Base-by-base conservation (phyloP, 2,113 vertebrate species). In the Phrynocephalus versicolor region DNA sequence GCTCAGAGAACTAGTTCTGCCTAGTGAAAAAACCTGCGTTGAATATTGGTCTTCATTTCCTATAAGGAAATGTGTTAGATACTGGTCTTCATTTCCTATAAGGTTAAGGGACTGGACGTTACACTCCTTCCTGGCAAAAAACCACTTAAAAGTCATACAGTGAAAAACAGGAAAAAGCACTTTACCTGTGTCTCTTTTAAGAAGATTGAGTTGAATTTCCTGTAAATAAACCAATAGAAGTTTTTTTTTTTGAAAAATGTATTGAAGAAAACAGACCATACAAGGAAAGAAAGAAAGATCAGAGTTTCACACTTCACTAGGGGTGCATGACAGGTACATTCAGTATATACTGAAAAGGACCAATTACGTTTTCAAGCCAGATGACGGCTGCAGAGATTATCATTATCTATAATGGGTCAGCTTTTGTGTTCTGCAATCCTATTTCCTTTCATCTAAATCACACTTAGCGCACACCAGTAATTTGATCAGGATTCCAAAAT, bases 401-500 rank as follows among this genome's bases (percentile, higher is more conserved):
- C 51, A 15, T 78, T 82, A 83, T 79, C 55, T 72, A 45, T 73
- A 80, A 9, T 6, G 81, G 15, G 3, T 77, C n/a, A 58, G 39
- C 79, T 51, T 89, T 90, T 82, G 45, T 35, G 71, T 33, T n/a
- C 87, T 81, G 13, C 1, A 85, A 3, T 58, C 71, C 19, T 69
- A 27, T 25, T 80, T 81, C 6, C n/a, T 69, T 80, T 71, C 73
- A 1, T 79, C 19, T 88, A 65, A 78, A 90, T 21, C 25, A 80
- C 65, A 87, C 19, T 14, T 14, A 85, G 15, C 86, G 76, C 21
- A 39, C 65, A 64, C 65, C 30, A 88, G 1, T 58, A 60, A 71
- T 85, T 90, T 33, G 90, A 65, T 83, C 75, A 75, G 30, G n/a
- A 21, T 45, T 77, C 39, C 65, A 86, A 76, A 79, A 45, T 39